Percentiles rank a stretch among this genome's conserved stretches.
Conservation (phyloP, 2,888 invertebrate genomes). For the Synanthedon andrenaeformis region DNA sequence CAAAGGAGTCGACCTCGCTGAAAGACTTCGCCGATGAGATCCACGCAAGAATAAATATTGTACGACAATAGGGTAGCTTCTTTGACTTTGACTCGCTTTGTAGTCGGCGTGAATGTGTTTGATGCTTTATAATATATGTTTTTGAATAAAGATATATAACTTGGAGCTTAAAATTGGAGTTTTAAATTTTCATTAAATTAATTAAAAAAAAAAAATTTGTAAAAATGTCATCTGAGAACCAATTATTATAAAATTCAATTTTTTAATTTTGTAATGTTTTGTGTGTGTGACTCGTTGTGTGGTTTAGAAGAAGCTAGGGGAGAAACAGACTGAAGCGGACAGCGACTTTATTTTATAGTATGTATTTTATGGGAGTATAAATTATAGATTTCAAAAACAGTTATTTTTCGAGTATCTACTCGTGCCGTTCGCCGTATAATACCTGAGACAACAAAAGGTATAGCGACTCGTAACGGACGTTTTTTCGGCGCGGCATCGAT, state of each 20-base stretch:
- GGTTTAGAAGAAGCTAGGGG: no score
- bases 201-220: no score
- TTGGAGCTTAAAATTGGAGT: no score
- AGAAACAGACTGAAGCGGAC: no score
- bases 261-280: no score
- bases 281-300: no score
- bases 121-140: conserved; percentile 23
- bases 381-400: no score
- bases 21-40: conserved; percentile 51
- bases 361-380: no score
- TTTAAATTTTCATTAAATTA: no score
- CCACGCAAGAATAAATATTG: conserved; percentile 68
- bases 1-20: conserved; percentile 62
- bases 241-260: no score
- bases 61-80: conserved; percentile 63
- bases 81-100: conserved; percentile 49
- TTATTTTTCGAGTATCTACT: conserved; percentile 21
- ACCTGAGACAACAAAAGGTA: conserved; percentile 42
- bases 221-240: no score
- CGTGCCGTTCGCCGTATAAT: conserved; percentile 9
- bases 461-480: conserved; percentile 61
- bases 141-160: not conserved
- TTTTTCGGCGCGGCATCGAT: conserved; percentile 45
- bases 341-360: no score
- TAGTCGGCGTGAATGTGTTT: conserved; percentile 18